These are phyloP conservation scores for Philaethria dido DNA, from an alignment of 2,888 invertebrate genomes.

Conservation along the genomic window DNA sequence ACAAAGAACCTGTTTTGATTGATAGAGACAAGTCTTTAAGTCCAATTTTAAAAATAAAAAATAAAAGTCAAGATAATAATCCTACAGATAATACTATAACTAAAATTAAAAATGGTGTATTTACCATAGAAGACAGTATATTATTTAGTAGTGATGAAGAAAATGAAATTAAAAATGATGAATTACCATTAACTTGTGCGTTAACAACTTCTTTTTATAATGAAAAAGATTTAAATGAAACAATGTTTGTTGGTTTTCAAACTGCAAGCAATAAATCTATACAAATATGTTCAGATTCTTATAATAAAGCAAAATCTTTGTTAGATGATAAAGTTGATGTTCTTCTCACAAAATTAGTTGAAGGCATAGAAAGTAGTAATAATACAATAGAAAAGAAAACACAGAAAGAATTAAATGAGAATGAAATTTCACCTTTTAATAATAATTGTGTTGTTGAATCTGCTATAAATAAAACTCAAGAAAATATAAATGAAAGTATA, in stretches of 20 bases:
- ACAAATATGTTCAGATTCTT: conserved; percentile 63
- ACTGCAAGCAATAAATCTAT: conserved; percentile 74
- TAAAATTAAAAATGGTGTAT: conserved; percentile 30
- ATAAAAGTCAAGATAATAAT: conserved; percentile 31
- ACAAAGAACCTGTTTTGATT: conserved; percentile 46
- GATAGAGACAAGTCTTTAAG: conserved; percentile 44
- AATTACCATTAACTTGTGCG: conserved; percentile 67
- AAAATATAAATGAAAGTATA: not conserved
- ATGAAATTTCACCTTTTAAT: not conserved
- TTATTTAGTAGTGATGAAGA: conserved; percentile 77
- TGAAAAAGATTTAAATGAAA: conserved; percentile 59
- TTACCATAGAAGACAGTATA: conserved; percentile 61
- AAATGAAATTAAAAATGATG: conserved; percentile 52
- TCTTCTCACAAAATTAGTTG: conserved; percentile 56
- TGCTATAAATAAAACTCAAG: not conserved
- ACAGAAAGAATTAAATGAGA: not conserved
- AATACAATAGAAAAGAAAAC: conserved; percentile 10
- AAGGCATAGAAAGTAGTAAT: conserved; percentile 48
- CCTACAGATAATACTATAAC: conserved; percentile 21
- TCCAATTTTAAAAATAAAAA: conserved; percentile 31
- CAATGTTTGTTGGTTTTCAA: conserved; percentile 73
- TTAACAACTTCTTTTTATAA: conserved; percentile 64
- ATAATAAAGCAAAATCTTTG: conserved; percentile 62
- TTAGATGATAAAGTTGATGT: conserved; percentile 50
- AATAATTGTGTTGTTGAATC: not conserved